Conservation (phyloP, 1,140 invertebrate species). For the Heliconius congener region DNA sequence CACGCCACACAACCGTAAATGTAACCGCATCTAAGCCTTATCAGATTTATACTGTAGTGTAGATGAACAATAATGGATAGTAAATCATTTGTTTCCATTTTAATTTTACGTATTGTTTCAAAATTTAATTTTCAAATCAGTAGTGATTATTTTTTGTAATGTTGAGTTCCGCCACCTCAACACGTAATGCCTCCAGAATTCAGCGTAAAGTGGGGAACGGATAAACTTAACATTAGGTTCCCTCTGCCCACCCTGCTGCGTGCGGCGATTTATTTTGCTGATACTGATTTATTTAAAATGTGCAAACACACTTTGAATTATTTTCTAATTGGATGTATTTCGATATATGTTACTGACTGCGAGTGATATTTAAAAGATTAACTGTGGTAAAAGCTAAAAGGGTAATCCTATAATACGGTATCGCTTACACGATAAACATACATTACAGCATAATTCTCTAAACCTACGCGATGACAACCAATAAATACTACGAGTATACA, state of each 20-base stretch:
- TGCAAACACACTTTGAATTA: neutral
- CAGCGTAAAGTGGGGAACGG: too few species aligned
- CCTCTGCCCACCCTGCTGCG: too few species aligned
- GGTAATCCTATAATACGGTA: constrained; percentile 5
- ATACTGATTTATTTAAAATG: neutral
- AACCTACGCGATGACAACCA: constrained; percentile 20
- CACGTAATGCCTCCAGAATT: too few species aligned
- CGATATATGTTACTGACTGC: neutral
- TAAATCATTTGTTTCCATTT: constrained; percentile 3
- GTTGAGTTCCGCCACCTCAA: too few species aligned
- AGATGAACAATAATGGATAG: constrained; percentile 41
- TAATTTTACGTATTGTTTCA: neutral
- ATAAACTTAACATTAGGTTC: too few species aligned
- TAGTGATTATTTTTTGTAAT: too few species aligned
- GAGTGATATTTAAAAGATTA: neutral
- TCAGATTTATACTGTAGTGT: constrained; percentile 41
- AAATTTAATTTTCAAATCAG: neutral
- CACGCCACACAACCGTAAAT: constrained; percentile 48
- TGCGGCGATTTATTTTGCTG: neutral
- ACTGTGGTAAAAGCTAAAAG: neutral
- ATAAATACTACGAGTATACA: neutral
- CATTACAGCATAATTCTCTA: constrained; percentile 20
- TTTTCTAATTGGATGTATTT: neutral
- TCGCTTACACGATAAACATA: constrained; percentile 22
- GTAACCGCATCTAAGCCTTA: constrained; percentile 64